Evolutionary conservation across 1,140 invertebrate genomes (phyloP).

Genomic region (Prorops nasuta): DNA sequence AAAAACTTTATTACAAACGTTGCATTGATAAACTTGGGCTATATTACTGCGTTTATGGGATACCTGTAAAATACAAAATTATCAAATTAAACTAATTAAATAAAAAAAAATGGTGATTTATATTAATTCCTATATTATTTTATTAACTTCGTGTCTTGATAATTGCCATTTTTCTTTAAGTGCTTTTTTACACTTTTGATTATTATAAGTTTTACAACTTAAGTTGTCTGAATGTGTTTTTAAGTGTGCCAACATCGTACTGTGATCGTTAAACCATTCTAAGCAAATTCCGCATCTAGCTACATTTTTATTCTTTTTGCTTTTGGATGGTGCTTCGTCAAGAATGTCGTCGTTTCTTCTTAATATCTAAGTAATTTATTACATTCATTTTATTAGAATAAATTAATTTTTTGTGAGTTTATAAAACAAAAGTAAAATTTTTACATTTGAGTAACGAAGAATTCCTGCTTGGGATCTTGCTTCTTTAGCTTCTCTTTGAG

Average conservation of each 20-base stretch:
- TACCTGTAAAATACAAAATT: slow-evolving; percentile 19
- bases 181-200: slow-evolving; percentile 37
- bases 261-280: slow-evolving; percentile 39
- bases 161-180: slow-evolving; percentile 45
- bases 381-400: not conserved
- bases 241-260: slow-evolving; percentile 41
- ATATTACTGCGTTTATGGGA: slow-evolving; percentile 34
- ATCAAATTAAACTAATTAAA: not conserved
- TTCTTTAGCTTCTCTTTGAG: slow-evolving; percentile 39
- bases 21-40: slow-evolving; percentile 22
- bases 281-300: slow-evolving; percentile 40
- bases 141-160: slow-evolving; percentile 36
- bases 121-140: not conserved
- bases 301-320: slow-evolving; percentile 31
- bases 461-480: slow-evolving; percentile 24
- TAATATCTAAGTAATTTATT: too few species aligned
- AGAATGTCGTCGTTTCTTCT: not conserved
- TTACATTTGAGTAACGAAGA: not conserved
- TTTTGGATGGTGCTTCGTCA: slow-evolving; percentile 24
- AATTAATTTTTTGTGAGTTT: not conserved
- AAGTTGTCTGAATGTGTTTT: slow-evolving; percentile 39
- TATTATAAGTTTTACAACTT: slow-evolving; percentile 30
- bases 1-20: slow-evolving; percentile 33
- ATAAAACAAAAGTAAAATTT: not conserved
- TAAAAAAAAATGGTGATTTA: not conserved